Evolutionary conservation across 2,888 invertebrate species (phyloP).

Genomic region (Graphium colonna): DNA sequence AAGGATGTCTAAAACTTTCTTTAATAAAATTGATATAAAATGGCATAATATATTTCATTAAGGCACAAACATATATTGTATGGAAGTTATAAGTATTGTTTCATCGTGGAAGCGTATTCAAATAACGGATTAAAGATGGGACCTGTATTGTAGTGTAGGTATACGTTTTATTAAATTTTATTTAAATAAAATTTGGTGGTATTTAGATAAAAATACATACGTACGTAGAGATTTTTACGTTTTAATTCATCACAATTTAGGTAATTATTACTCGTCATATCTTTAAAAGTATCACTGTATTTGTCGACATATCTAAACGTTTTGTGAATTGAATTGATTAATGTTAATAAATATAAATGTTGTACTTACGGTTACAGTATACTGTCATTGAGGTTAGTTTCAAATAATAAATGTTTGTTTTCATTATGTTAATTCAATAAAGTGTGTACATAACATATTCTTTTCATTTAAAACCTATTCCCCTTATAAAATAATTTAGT

Average conservation of each 20-base stretch:
- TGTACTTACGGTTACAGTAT: constrained; percentile 75
- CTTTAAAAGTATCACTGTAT: constrained; percentile 70
- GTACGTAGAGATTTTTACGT: constrained; percentile 25
- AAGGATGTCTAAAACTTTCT: background rate
- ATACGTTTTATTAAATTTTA: constrained; percentile 8
- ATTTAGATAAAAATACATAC: constrained; percentile 20
- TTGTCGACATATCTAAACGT: constrained; percentile 75
- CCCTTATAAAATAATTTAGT: background rate
- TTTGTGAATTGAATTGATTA: constrained; percentile 72
- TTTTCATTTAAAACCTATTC: constrained; percentile 31
- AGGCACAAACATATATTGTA: constrained; percentile 12
- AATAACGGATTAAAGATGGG: constrained; percentile 18
- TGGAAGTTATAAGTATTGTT: background rate
- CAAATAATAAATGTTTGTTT: constrained; percentile 73
- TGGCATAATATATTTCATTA: background rate
- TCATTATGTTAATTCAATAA: constrained; percentile 79
- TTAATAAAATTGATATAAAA: background rate
- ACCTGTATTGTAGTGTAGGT: constrained; percentile 16
- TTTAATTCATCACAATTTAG: constrained; percentile 29
- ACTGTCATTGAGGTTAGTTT: constrained; percentile 70
- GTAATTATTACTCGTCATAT: constrained; percentile 54
- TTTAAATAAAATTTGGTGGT: constrained; percentile 13
- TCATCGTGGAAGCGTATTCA: background rate
- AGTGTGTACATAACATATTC: constrained; percentile 73
- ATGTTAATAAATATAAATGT: constrained; percentile 73